Base-by-base conservation (phyloP, 2,888 invertebrate species). In the Meteorus cinctellus region DNA sequence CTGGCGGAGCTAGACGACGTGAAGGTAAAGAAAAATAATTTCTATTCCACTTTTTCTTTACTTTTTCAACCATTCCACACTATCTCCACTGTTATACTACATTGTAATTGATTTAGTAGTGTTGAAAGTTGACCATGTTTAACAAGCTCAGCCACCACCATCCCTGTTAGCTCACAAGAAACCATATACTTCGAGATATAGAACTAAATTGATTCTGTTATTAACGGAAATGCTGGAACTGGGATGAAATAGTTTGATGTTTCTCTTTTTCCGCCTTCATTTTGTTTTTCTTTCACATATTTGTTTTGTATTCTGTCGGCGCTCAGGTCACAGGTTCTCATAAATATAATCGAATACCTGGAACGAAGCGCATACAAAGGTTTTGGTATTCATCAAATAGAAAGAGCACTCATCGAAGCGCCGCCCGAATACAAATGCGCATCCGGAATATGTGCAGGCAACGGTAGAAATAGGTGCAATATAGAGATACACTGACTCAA, bases 1-100 rank as follows among this genome's bases (percentile, higher is more conserved):
- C 80, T 80, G 14, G 73, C 75, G 65, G 88, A 89, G 77, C 72
- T 89, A 41, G 86, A 84, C 10, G 82, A 84, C 41, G 82, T 89
- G 45, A 86, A 86, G 82, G 89, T 88, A 80, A 79, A 62, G 19
- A 16, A 36, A 10, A 27, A 24, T 45, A 45, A 62, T 71, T 41
- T 31, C 29, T 31, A 29, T 27, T 60, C 10, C 19, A 16, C 36
- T 19, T 34, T 34, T 34, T 34, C 34, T 6, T 1, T 0, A 24
- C 24, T 24, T 24, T 24, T 24, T 1, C 24, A 24, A 24, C 24
- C 24, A 24, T 24, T 24, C 24, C 24, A 24, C 24, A 24, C 24
- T 24, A 1, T 24, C 24, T 24, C 24, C 24, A 24, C 24, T 24
- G 24, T 24, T 24, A 24, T 24, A 24, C 24, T 24, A 24, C 24